Percentiles rank a stretch among this genome's conserved stretches.
Conservation (phyloP, 2,113 vertebrate species). For the Manacus vitellinus region DNA sequence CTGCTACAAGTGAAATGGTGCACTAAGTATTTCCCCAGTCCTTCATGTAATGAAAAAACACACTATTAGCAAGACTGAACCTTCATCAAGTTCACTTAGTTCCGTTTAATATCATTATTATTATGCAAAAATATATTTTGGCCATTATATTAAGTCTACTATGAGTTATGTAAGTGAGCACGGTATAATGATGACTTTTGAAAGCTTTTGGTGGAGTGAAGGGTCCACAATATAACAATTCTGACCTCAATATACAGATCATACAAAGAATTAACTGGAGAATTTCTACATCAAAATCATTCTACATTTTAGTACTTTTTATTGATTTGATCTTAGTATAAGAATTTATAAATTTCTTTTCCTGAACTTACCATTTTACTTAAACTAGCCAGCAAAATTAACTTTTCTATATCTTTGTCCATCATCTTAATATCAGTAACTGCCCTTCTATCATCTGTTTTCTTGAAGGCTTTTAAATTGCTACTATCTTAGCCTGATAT, state of each 20-base stretch:
- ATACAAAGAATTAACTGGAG: neutral
- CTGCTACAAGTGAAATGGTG: neutral
- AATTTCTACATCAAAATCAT: neutral
- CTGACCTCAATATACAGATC: neutral
- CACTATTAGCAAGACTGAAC: neutral
- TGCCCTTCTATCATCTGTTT: neutral
- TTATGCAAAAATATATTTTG: neutral
- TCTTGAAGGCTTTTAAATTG: neutral
- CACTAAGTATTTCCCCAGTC: neutral
- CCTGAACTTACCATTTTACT: neutral
- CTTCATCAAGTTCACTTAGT: neutral
- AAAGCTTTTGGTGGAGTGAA: neutral
- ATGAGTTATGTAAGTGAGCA: neutral
- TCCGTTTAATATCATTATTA: neutral
- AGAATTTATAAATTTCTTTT: neutral
- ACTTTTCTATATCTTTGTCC: neutral
- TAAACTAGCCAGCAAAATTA: neutral
- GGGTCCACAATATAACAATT: neutral
- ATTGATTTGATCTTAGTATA: neutral
- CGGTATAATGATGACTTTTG: neutral
- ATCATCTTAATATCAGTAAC: neutral
- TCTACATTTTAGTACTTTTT: neutral
- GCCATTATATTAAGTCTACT: neutral
- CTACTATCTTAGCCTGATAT: neutral
- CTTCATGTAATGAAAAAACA: neutral